Base-by-base conservation (phyloP, 2,888 invertebrate genomes). In the Amiota mariae region DNA sequence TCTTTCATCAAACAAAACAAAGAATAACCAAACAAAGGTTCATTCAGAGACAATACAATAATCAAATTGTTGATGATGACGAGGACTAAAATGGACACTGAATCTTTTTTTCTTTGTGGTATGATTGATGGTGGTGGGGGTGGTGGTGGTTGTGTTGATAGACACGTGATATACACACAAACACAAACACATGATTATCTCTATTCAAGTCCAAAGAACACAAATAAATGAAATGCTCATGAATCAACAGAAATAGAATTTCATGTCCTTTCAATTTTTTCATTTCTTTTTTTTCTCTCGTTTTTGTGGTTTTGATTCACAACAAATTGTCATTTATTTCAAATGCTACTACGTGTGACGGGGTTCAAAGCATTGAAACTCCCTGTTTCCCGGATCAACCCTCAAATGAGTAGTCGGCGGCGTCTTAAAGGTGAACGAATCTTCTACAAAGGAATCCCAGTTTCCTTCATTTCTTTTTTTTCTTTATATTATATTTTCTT, bases 281-380 rank as follows among this genome's bases (percentile, higher is more conserved):
- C 54, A 9, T 56, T 56, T 2, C 15, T 3, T 12, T 56, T 56
- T 57, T 57, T 57, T 57, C 15, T 57, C 18, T 20, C 20, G n/a
- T 13, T n/a, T 54, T 54, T 13, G 54, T 54, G 54, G 15, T 20
- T 59, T 11, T 15, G 18, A 20, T 20, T 12, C 49, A 49, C 51
- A 68, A 68, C 67, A 68, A 68, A 68, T 68, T 68, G 67, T 54
- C 67, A 68, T 68, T 68, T 68, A 68, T 68, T 68, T 68, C 24
- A 18, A 51, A 68, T 24, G 67, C 10, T 2, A 48, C 67, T 68
- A 68, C 67, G 54, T 68, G 67, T 24, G n/a, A 51, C 67, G 10
- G 11, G n/a, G 54, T 54, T 15, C n/a, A 63, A n/a, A 12, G 46
- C 0, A 15, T 2, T 13, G n/a, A 6, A 63, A 10, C 11, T 46